Conservation (phyloP, 1,140 invertebrate genomes). For the Micrasema longulum region DNA sequence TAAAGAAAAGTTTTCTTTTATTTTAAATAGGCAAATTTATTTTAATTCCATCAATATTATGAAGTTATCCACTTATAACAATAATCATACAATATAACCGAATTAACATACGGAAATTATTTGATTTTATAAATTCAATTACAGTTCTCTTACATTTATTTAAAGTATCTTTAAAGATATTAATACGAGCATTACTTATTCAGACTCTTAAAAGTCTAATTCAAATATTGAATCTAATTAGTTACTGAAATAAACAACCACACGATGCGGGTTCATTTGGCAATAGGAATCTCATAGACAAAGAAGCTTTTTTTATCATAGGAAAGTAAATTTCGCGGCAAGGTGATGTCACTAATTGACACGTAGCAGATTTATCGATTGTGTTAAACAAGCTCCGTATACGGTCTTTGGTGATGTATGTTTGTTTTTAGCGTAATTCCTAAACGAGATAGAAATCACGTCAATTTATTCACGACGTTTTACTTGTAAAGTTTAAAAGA, state of each 20-base stretch:
- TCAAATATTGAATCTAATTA: constrained; percentile 1
- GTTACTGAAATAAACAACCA: constrained; percentile 17
- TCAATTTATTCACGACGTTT: constrained; percentile 44
- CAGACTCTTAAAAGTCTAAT: too few relatives aligned
- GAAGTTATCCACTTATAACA: too few relatives aligned
- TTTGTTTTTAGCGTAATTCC: constrained; percentile 25
- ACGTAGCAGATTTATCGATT: constrained; percentile 52
- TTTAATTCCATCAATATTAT: too few relatives aligned
- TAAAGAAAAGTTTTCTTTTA: too few relatives aligned
- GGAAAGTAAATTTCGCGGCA: constrained; percentile 46
- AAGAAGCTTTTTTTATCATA: neutral
- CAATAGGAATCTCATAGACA: neutral
- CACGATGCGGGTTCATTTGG: constrained; percentile 13
- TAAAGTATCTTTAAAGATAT: too few relatives aligned
- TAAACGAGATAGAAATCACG: constrained; percentile 37
- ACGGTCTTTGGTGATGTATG: constrained; percentile 25
- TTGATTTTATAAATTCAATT: too few relatives aligned
- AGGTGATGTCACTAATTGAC: constrained; percentile 49
- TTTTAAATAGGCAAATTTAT: too few relatives aligned
- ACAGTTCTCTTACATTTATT: too few relatives aligned
- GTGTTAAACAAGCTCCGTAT: constrained; percentile 37
- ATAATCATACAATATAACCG: too few relatives aligned
- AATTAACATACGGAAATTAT: too few relatives aligned
- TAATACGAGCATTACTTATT: too few relatives aligned
- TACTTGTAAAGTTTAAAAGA: too few relatives aligned